These are phyloP conservation scores for Leucophenga varia DNA, from an alignment of 1,140 invertebrate species.

Conservation along the genomic window DNA sequence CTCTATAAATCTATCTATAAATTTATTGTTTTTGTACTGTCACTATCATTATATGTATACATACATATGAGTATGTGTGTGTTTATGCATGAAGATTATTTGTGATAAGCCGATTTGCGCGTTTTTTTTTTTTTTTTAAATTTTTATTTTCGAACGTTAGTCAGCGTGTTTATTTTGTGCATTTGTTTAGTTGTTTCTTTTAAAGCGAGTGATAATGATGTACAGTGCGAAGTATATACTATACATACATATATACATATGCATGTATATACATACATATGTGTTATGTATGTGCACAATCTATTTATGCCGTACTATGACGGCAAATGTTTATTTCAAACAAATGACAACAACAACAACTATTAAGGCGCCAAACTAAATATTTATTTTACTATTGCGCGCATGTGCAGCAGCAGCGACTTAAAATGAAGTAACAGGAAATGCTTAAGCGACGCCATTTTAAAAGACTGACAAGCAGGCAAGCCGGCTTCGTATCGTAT, in stretches of 20 bases:
- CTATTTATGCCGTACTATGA: too few species aligned
- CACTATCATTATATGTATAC: conserved; percentile 7
- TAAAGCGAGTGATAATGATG: conserved; percentile 6
- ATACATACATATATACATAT: neutral
- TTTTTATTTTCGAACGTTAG: conserved; percentile 9
- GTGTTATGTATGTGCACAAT: too few species aligned
- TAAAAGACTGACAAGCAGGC: too few species aligned
- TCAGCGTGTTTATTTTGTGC: conserved; percentile 9
- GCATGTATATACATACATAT: conserved; percentile 8
- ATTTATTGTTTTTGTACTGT: conserved; percentile 20
- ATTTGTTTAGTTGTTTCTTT: conserved; percentile 12
- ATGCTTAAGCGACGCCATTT: too few species aligned
- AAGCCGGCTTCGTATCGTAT: too few species aligned
- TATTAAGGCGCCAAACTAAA: too few species aligned
- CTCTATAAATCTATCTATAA: neutral
- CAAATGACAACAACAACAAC: conserved; percentile 7
- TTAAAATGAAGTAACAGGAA: too few species aligned
- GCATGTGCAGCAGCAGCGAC: too few species aligned
- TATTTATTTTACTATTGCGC: too few species aligned
- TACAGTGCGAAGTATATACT: conserved; percentile 1
- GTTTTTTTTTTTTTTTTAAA: too few species aligned
- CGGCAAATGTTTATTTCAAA: too few species aligned
- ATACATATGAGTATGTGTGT: conserved; percentile 26
- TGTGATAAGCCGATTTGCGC: conserved; percentile 51
- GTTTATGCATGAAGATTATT: conserved; percentile 23